phyloP scores from a whole-genome alignment of 1,140 invertebrate genomes.

The Bicyclus anynana region DNA sequence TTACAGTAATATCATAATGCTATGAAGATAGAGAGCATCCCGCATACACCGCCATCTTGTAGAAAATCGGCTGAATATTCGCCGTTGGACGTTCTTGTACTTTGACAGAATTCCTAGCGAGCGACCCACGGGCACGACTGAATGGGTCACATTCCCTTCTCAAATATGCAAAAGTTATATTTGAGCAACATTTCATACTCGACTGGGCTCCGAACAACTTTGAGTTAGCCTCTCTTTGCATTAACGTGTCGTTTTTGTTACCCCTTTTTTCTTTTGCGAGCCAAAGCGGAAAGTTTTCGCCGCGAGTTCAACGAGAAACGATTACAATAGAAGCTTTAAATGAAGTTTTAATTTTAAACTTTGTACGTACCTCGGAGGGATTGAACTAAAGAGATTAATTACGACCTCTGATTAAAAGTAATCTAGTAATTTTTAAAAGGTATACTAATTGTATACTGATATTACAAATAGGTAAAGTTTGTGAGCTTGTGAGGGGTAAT shows the following conservation, averaged over 20 bases:
- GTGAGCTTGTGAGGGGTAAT: no score
- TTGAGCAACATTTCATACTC: conserved; percentile 49
- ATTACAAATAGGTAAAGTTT: no score
- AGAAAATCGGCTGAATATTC: conserved; percentile 41
- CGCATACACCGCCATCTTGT: conserved; percentile 17
- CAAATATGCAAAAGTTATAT: conserved; percentile 64
- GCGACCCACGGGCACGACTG: conserved; percentile 37
- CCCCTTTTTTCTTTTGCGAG: conserved; percentile 10
- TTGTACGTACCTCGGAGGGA: no score
- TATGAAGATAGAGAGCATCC: not conserved
- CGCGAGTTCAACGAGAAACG: conserved; percentile 9
- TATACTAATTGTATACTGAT: no score
- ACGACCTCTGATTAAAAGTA: no score
- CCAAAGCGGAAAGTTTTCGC: not conserved
- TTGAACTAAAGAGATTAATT: no score
- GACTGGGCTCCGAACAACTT: conserved; percentile 30
- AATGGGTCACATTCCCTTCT: conserved; percentile 53
- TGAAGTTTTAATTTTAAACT: not conserved
- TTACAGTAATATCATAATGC: not conserved
- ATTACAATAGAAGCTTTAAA: not conserved
- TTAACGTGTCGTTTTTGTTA: conserved; percentile 12
- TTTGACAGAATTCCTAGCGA: conserved; percentile 62
- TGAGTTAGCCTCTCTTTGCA: conserved; percentile 19
- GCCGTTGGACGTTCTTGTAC: conserved; percentile 46
- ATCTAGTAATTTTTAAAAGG: no score